These are phyloP conservation scores for Armadillidium nasatum DNA, from an alignment of 1,140 invertebrate species.

Conservation along the genomic window DNA sequence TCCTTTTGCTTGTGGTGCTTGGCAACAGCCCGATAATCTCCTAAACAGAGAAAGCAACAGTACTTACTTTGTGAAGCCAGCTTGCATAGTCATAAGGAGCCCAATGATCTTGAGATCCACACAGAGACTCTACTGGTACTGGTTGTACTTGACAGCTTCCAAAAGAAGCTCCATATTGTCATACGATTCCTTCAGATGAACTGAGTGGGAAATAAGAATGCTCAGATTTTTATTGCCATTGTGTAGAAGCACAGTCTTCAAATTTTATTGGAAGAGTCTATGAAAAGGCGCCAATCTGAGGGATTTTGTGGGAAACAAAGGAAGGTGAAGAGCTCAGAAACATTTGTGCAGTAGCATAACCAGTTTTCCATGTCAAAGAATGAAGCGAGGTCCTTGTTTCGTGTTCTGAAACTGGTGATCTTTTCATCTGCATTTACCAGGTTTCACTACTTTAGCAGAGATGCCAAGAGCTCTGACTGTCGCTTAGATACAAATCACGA, in stretches of 20 bases:
- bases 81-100: slow-evolving; percentile 26
- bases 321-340: slow-evolving; percentile 13
- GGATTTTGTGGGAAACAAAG: slow-evolving; percentile 19
- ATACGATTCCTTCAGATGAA: neutral
- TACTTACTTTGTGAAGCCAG: slow-evolving; percentile 5
- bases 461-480: slow-evolving; percentile 21
- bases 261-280: slow-evolving; percentile 25
- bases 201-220: neutral
- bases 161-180: slow-evolving; percentile 27
- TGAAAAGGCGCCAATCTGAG: slow-evolving; percentile 27
- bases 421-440: neutral
- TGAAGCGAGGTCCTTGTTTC: neutral
- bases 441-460: slow-evolving; percentile 7
- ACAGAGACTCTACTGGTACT: slow-evolving; percentile 33
- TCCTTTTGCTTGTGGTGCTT: too few relatives aligned
- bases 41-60: neutral
- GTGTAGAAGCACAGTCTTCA: neutral
- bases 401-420: slow-evolving; percentile 1
- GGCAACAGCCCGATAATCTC: neutral
- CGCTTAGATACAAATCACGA: slow-evolving; percentile 16
- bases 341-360: slow-evolving; percentile 23
- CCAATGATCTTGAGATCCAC: slow-evolving; percentile 32
- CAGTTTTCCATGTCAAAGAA: slow-evolving; percentile 27
- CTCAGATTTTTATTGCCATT: neutral
- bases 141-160: slow-evolving; percentile 22